Evolutionary conservation across 2,888 invertebrate genomes (phyloP).

Genomic region (Myopa testacea): DNA sequence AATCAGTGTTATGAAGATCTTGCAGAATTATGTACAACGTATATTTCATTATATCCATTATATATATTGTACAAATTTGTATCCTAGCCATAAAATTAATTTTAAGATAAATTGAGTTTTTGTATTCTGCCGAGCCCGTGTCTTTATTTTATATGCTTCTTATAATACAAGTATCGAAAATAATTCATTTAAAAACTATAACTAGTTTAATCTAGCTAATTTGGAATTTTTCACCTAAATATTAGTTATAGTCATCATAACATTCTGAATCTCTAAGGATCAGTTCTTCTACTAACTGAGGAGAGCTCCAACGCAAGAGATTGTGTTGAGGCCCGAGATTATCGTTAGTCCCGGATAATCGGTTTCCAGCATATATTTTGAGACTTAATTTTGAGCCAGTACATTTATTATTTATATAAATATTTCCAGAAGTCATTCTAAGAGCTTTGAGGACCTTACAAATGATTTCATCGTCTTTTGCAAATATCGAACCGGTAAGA

Average conservation of each 20-base stretch:
- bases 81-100: no score
- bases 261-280: not conserved
- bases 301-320: slow-evolving; percentile 87
- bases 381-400: slow-evolving; percentile 98
- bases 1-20: no score
- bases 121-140: no score
- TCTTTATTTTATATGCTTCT: no score
- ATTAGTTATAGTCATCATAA: slow-evolving; percentile 3
- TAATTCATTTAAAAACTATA: no score
- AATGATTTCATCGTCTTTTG: slow-evolving; percentile 73
- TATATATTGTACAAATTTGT: no score
- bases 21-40: no score
- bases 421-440: slow-evolving; percentile 91
- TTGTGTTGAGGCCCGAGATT: slow-evolving; percentile 97
- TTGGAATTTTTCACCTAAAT: not conserved
- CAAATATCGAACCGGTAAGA: slow-evolving; percentile 45
- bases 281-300: slow-evolving; percentile 87
- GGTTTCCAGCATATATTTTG: slow-evolving; percentile 95
- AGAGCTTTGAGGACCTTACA: slow-evolving; percentile 80
- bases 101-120: no score
- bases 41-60: no score
- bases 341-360: slow-evolving; percentile 97
- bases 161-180: no score
- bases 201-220: no score
- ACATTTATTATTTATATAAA: slow-evolving; percentile 96